phyloP scores from a whole-genome alignment of 2,113 vertebrate genomes.

The Porphyrio hochstetteri region DNA sequence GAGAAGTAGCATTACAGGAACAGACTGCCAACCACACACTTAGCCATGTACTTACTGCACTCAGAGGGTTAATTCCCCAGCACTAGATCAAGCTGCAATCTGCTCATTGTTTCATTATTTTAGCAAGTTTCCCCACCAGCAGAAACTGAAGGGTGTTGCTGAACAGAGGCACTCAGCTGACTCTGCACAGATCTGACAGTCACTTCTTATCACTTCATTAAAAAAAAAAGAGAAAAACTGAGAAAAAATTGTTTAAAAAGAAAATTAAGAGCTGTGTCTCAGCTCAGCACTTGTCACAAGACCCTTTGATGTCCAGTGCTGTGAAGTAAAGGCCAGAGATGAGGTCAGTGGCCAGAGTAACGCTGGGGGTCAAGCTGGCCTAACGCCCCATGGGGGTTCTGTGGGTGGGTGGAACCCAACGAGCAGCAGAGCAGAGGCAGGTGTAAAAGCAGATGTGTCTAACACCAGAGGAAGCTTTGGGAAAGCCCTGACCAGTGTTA shows the following conservation, averaged over 20 bases:
- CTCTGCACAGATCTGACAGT: background rate
- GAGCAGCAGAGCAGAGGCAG: background rate
- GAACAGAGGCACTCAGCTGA: background rate
- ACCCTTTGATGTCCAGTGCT: background rate
- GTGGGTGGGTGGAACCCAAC: background rate
- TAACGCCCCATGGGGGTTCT: accelerated
- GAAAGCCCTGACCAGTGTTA: background rate
- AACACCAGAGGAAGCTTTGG: background rate
- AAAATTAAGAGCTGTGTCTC: background rate
- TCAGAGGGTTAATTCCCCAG: background rate
- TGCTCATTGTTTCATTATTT: background rate
- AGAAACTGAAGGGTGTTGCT: background rate
- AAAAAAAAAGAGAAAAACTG: background rate
- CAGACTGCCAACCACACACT: background rate
- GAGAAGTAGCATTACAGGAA: background rate
- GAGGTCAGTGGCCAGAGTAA: accelerated
- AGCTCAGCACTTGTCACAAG: background rate
- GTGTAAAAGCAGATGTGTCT: background rate
- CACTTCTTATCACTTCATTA: background rate
- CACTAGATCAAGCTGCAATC: background rate
- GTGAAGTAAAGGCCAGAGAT: background rate
- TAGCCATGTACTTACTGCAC: accelerated
- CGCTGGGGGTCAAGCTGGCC: background rate
- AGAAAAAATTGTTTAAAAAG: background rate
- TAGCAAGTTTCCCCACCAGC: background rate